Conservation (phyloP, 1,140 invertebrate species). For the Solenopsis fugax region DNA sequence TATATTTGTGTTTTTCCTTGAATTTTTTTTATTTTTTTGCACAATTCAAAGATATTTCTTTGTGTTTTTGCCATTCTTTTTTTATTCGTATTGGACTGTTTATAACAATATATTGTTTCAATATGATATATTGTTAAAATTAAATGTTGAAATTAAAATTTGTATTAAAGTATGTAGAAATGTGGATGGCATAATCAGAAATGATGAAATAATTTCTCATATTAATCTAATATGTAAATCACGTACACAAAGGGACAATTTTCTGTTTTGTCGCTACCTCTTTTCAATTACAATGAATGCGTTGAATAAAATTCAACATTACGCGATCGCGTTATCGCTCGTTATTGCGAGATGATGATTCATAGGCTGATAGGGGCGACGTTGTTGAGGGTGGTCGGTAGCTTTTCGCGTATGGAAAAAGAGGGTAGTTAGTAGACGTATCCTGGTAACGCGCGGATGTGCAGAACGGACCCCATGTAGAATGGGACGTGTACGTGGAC, state of each 20-base stretch:
- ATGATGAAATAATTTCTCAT: background rate
- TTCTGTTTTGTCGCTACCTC: background rate
- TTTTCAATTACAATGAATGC: background rate
- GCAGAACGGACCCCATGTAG: constrained; percentile 16
- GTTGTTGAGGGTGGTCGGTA: constrained; percentile 44
- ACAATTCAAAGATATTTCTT: background rate
- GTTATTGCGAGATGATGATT: constrained; percentile 50
- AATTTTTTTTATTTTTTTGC: background rate
- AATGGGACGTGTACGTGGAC: constrained; percentile 10
- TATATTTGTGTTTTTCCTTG: background rate
- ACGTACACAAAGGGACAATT: background rate
- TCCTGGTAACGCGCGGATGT: constrained; percentile 55
- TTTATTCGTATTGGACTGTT: background rate
- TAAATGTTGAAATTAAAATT: background rate
- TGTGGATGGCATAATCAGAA: background rate
- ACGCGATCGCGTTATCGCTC: constrained; percentile 54
- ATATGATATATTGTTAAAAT: background rate
- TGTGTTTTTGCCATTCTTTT: background rate
- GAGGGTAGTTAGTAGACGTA: constrained; percentile 76
- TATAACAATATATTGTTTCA: too few relatives aligned
- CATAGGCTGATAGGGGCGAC: background rate
- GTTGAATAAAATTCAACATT: constrained; percentile 14
- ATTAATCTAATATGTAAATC: constrained; percentile 9
- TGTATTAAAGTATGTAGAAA: background rate
- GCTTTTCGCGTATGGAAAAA: constrained; percentile 51